These are phyloP conservation scores for Chrysopa pallens DNA, from an alignment of 1,140 invertebrate genomes.

Conservation along the genomic window DNA sequence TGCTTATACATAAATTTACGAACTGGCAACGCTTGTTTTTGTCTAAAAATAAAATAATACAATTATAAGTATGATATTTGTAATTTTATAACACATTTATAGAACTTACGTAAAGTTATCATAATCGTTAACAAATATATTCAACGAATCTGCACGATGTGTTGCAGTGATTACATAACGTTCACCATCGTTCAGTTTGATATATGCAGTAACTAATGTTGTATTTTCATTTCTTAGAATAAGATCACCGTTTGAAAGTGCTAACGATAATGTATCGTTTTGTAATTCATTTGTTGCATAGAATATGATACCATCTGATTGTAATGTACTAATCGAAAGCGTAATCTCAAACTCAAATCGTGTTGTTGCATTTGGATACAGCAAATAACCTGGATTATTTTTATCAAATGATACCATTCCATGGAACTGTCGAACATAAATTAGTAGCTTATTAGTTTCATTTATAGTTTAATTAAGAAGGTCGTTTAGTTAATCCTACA, in stretches of 20 bases:
- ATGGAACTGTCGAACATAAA: neutral
- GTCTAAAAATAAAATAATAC: too few relatives aligned
- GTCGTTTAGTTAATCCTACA: too few relatives aligned
- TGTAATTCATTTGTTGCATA: slow-evolving; percentile 49
- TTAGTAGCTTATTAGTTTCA: too few relatives aligned
- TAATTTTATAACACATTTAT: too few relatives aligned
- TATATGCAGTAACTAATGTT: slow-evolving; percentile 33
- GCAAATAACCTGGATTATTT: slow-evolving; percentile 40
- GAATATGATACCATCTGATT: slow-evolving; percentile 57
- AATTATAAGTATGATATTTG: too few relatives aligned
- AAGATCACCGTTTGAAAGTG: slow-evolving; percentile 47
- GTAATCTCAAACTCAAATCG: slow-evolving; percentile 52
- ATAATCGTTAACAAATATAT: slow-evolving; percentile 72
- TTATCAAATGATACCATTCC: slow-evolving; percentile 40
- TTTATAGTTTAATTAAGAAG: too few relatives aligned
- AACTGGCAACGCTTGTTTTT: too few relatives aligned
- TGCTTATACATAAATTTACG: slow-evolving; percentile 24
- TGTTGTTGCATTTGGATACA: slow-evolving; percentile 34
- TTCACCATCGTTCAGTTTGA: slow-evolving; percentile 66
- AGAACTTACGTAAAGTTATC: slow-evolving; percentile 37
- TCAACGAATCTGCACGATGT: slow-evolving; percentile 38
- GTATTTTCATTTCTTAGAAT: slow-evolving; percentile 47
- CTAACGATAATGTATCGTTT: slow-evolving; percentile 41
- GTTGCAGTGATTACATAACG: slow-evolving; percentile 87
- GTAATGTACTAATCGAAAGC: slow-evolving; percentile 75